Evolutionary conservation across 2,113 vertebrate species (phyloP).

Genomic region (Misgurnus mizolepis): DNA sequence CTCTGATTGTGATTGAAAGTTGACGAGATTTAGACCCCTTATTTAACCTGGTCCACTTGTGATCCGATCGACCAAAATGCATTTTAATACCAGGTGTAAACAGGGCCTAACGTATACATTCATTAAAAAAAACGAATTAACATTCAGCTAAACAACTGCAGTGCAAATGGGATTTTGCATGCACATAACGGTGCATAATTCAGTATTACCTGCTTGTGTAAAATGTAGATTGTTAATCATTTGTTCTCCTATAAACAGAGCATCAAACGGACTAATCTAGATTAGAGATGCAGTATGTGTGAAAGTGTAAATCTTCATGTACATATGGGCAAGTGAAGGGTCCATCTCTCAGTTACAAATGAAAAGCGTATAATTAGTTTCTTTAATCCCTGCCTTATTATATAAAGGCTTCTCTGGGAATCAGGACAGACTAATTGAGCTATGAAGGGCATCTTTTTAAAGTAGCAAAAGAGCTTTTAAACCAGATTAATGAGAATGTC

Average conservation of each 20-base stretch:
- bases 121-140: neutral
- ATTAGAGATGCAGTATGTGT: neutral
- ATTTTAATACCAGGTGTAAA: too few species aligned
- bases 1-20: too few species aligned
- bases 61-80: too few species aligned
- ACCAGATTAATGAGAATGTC: conserved; percentile 32
- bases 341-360: conserved; percentile 34
- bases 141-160: conserved; percentile 14
- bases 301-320: neutral
- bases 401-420: conserved; percentile 48
- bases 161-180: neutral
- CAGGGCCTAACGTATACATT: too few species aligned
- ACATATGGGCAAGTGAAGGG: conserved; percentile 32
- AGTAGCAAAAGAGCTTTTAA: conserved; percentile 27
- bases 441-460: conserved; percentile 51
- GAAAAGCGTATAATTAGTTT: conserved; percentile 49
- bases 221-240: conserved; percentile 26
- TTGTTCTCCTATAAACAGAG: conserved; percentile 7
- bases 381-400: conserved; percentile 49
- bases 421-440: conserved; percentile 47
- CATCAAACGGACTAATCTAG: conserved; percentile 12
- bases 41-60: too few species aligned
- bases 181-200: conserved; percentile 9
- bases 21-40: too few species aligned
- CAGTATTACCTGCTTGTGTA: neutral